A percentile compares a stretch with the other conserved stretches of the same genome.
Conservation (phyloP, 2,797 vertebrate genomes). For the Sternotherus odoratus region DNA sequence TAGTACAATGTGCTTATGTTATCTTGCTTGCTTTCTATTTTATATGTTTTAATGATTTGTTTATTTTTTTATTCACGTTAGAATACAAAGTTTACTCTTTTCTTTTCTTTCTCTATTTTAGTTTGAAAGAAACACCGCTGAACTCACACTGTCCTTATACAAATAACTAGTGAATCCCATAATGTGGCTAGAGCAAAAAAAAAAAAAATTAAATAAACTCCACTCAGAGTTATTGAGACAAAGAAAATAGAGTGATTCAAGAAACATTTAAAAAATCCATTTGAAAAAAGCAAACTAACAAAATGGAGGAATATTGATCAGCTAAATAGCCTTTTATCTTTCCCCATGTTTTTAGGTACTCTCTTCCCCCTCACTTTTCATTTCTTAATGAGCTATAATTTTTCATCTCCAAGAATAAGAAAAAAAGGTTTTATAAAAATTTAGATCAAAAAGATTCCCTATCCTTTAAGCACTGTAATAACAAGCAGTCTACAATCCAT, state of each 20-base stretch:
- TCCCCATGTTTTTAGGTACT: background rate
- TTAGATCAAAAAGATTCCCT: constrained; percentile 45
- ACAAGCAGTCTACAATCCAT: constrained; percentile 34
- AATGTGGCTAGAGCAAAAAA: too few species aligned
- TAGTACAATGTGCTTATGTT: background rate
- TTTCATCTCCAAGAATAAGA: constrained; percentile 52
- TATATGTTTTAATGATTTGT: background rate
- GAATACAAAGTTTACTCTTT: background rate
- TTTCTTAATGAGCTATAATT: constrained; percentile 32
- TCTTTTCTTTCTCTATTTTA: background rate
- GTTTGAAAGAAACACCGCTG: background rate
- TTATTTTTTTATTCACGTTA: background rate
- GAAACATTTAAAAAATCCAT: constrained; percentile 44
- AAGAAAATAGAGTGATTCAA: constrained; percentile 45
- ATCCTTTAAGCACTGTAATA: constrained; percentile 39
- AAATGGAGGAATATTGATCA: constrained; percentile 43
- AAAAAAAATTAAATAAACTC: too few species aligned
- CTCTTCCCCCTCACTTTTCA: constrained; percentile 12
- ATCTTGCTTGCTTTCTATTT: background rate
- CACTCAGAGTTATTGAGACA: constrained; percentile 9
- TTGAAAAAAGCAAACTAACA: constrained; percentile 55
- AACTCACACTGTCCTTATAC: background rate
- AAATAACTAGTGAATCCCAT: constrained; percentile 5
- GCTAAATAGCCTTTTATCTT: constrained; percentile 52
- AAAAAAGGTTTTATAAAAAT: constrained; percentile 2